Evolutionary conservation across 2,797 vertebrate genomes (phyloP).

Genomic region (Hemitrygon akajei): DNA sequence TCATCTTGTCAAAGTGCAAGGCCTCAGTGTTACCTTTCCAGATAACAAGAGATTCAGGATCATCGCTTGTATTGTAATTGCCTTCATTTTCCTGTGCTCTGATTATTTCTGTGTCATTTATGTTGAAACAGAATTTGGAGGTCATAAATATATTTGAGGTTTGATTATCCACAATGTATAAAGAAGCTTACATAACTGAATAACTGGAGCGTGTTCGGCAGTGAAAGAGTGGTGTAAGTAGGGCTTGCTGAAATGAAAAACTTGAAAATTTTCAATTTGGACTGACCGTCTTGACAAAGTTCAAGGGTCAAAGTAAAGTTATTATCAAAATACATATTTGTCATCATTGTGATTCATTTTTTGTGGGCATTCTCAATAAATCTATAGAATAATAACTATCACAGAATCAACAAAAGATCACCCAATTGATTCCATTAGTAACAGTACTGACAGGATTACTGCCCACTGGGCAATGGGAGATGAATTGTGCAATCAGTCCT

Average conservation of each 20-base stretch:
- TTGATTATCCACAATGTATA: background rate
- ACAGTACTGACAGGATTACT: no score
- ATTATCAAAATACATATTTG: no score
- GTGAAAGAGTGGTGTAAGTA: no score
- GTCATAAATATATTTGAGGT: background rate
- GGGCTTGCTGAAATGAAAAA: background rate
- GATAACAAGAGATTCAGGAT: background rate
- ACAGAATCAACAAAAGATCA: no score
- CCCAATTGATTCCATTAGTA: no score
- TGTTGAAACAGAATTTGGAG: background rate
- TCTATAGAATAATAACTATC: no score
- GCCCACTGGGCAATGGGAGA: background rate
- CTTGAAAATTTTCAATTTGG: background rate
- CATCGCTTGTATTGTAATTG: background rate
- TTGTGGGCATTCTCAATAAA: no score
- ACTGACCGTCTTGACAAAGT: no score
- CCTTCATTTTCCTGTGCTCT: background rate
- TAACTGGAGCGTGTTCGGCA: background rate
- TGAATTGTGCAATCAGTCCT: background rate
- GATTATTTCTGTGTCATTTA: background rate
- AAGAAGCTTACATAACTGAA: background rate
- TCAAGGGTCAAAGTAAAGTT: no score
- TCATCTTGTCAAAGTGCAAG: background rate
- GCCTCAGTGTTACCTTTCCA: background rate
- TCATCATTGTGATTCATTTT: no score